These are phyloP conservation scores for Apamea crenata DNA, from an alignment of 2,888 invertebrate genomes.

Conservation along the genomic window DNA sequence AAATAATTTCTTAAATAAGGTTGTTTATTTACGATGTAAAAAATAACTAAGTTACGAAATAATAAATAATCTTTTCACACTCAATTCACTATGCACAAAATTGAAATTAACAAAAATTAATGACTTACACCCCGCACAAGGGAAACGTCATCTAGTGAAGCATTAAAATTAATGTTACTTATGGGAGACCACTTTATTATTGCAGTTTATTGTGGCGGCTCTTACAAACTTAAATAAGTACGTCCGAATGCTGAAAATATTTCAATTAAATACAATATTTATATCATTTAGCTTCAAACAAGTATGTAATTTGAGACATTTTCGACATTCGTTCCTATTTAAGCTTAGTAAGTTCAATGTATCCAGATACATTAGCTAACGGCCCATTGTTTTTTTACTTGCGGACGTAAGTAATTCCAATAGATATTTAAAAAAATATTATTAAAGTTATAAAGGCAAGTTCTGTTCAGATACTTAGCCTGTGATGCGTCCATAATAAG, in stretches of 20 bases:
- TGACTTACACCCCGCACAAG: constrained; percentile 9
- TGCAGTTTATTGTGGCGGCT: constrained; percentile 3
- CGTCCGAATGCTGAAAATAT: constrained; percentile 4
- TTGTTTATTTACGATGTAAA: constrained; percentile 65
- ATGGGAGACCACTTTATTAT: not conserved
- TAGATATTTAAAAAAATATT: constrained; percentile 9
- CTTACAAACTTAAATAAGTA: constrained; percentile 19
- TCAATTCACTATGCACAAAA: constrained; percentile 62
- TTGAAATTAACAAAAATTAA: constrained; percentile 51
- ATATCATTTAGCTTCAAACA: not conserved
- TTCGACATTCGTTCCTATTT: not conserved
- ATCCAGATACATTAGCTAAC: not conserved
- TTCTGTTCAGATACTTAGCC: not conserved
- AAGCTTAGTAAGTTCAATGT: constrained; percentile 3
- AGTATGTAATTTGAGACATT: not conserved
- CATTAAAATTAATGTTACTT: constrained; percentile 33
- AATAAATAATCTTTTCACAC: constrained; percentile 65
- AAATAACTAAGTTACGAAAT: constrained; percentile 63
- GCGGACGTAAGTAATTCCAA: not conserved
- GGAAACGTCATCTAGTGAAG: constrained; percentile 29
- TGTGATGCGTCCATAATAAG: constrained; percentile 16
- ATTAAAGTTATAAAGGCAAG: not conserved
- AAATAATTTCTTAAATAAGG: constrained; percentile 41
- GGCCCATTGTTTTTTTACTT: not conserved
- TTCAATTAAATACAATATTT: constrained; percentile 16